Evolutionary conservation across 2,888 invertebrate genomes (phyloP).

Genomic region (Drosophila anomelani): DNA sequence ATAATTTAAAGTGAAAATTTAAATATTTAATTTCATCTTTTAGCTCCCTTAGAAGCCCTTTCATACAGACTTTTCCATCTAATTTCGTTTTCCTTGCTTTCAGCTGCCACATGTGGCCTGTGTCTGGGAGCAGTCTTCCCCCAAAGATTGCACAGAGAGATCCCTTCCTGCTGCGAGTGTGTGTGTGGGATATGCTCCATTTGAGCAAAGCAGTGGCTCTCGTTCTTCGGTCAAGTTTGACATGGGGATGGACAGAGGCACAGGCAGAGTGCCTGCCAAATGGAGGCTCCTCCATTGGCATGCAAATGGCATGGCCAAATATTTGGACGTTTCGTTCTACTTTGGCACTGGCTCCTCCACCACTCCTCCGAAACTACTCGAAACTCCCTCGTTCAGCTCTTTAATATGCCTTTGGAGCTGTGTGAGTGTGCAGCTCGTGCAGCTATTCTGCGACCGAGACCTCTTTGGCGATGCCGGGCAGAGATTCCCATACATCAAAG

Average conservation of each 20-base stretch:
- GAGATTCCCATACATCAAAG: constrained; percentile 69
- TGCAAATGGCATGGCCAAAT: constrained; percentile 48
- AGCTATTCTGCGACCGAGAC: constrained; percentile 50
- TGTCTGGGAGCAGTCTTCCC: constrained; percentile 1
- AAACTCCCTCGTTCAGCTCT: neutral
- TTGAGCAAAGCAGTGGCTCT: constrained; percentile 13
- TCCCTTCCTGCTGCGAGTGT: neutral
- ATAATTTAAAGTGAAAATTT: no score
- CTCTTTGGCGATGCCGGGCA: constrained; percentile 46
- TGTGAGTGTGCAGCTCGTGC: constrained; percentile 46
- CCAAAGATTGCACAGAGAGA: neutral
- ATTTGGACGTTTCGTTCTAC: constrained; percentile 78
- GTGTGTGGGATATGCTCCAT: constrained; percentile 2
- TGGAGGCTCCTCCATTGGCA: constrained; percentile 16
- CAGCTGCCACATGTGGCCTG: constrained; percentile 2
- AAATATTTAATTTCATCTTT: no score
- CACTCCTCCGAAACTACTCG: neutral
- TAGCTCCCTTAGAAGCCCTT: no score
- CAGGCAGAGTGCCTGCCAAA: constrained; percentile 8
- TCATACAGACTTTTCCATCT: neutral
- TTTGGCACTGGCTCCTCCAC: constrained; percentile 37
- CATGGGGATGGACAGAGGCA: neutral
- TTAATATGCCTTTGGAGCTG: constrained; percentile 30
- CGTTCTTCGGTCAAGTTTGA: constrained; percentile 25
- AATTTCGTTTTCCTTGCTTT: neutral